Conservation (phyloP, 2,797 vertebrate species). For the Syncerus caffer region DNA sequence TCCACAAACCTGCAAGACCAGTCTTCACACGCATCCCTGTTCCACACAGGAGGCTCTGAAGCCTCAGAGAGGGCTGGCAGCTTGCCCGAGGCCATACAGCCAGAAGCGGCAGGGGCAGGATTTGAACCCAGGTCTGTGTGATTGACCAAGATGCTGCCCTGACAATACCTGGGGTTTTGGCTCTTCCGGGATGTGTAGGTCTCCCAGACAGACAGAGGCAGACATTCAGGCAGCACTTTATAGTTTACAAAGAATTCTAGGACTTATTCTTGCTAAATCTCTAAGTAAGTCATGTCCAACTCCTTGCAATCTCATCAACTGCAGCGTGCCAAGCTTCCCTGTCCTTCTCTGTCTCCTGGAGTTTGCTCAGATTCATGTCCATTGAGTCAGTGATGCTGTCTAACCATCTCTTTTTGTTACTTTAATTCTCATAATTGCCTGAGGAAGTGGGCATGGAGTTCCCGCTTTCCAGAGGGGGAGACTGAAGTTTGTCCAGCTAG, state of each 20-base stretch:
- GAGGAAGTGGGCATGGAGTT: neutral
- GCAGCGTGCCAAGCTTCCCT: neutral
- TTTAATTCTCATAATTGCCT: neutral
- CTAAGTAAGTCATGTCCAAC: neutral
- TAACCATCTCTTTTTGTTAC: neutral
- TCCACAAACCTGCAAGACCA: neutral
- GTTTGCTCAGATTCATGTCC: neutral
- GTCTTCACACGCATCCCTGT: fast-evolving
- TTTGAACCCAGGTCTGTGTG: neutral
- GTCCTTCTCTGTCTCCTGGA: neutral
- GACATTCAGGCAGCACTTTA: fast-evolving
- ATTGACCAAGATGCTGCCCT: neutral
- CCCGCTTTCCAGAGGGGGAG: neutral
- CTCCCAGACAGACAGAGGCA: neutral
- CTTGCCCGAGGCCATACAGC: neutral
- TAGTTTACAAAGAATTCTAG: neutral
- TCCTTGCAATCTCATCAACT: neutral
- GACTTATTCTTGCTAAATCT: neutral
- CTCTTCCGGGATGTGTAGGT: neutral
- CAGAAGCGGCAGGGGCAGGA: neutral
- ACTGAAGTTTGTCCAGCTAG: neutral
- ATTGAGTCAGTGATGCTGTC: neutral
- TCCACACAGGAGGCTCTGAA: neutral
- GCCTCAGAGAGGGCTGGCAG: neutral
- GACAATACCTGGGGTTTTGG: neutral